phyloP scores from a whole-genome alignment of 2,888 invertebrate genomes.

The Rotaria macrura region DNA sequence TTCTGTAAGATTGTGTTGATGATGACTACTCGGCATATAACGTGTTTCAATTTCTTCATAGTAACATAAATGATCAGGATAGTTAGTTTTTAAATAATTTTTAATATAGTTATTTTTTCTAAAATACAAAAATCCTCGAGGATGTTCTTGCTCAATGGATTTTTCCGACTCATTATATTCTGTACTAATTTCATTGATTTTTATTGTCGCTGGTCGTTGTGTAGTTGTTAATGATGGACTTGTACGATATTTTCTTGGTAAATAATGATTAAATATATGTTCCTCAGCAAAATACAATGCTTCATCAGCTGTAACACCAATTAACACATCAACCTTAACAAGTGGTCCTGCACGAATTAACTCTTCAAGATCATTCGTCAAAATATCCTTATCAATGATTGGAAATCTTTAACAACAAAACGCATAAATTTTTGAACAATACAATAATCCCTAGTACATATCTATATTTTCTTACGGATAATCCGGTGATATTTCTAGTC shows the following conservation, averaged over 20 bases:
- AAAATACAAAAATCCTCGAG: not conserved
- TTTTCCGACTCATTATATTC: not conserved
- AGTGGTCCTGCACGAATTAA: not conserved
- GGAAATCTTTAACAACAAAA: too few species aligned
- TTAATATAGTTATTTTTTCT: not conserved
- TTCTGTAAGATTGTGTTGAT: not conserved
- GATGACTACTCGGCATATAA: not conserved
- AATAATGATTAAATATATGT: conserved; percentile 23
- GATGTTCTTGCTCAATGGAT: not conserved
- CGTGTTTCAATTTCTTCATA: not conserved
- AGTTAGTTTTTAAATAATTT: conserved; percentile 5
- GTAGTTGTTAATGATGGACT: not conserved
- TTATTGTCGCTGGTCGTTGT: not conserved
- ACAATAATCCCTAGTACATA: too few species aligned
- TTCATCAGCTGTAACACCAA: conserved; percentile 19
- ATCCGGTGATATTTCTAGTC: conserved; percentile 4
- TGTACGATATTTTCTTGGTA: conserved; percentile 2
- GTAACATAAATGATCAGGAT: not conserved
- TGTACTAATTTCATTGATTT: not conserved
- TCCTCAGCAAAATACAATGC: conserved; percentile 15
- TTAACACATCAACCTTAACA: not conserved
- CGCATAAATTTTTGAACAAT: too few species aligned
- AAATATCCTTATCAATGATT: not conserved
- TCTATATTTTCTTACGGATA: not conserved
- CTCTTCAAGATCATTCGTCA: not conserved